Evolutionary conservation across 1,140 invertebrate species (phyloP), one percentile per base, ranked within the genome.

Genomic region (Drosophila albomicans): DNA sequence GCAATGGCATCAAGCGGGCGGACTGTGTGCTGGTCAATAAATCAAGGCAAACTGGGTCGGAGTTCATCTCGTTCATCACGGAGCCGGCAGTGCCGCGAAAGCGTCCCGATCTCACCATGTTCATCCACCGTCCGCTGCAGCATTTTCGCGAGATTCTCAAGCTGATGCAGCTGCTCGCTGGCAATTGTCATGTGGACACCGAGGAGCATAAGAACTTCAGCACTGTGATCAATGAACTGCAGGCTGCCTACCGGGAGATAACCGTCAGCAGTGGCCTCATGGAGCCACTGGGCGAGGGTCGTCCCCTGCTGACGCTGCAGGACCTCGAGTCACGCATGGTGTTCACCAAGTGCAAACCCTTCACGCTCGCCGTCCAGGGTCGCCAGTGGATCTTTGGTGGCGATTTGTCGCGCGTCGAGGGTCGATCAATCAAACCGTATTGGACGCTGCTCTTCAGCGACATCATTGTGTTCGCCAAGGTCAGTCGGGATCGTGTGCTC

Each of bases 341-440:
- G 67, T 97, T 97, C 93, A 97, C 96, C 77, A 95, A 96, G 92
- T 97, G 96, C 94, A 97, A 96, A 94, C 96, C 97, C 51, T 98
- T 98, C 91, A 95, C 95, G 20, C 93, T 98, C 90, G 96, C 95
- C 80, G 95, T 96, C 77, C 95, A 96, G 45, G 96, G 96, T 5
- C 94, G 97, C 66, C 96, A 97, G 92, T 97, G 96, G 96, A 96
- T 98, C 51, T 97, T 97, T 75, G 96, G 96, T 10, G 96, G 97
- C 1, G 96, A 97, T 72, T 91, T 98, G 15, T 95, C 95, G 7
- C 95, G 96, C 64, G 96, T 97, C 1, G 97, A 97, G 93, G 96
- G 96, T 1, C 94, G 96, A n/a, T 95, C 96, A 7, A 94, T 96
- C 10, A 94, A 96, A 70, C 96, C 96, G 1, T 97, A 96, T 79